phyloP scores from a whole-genome alignment of 2,797 vertebrate species.

The Varecia variegata region DNA sequence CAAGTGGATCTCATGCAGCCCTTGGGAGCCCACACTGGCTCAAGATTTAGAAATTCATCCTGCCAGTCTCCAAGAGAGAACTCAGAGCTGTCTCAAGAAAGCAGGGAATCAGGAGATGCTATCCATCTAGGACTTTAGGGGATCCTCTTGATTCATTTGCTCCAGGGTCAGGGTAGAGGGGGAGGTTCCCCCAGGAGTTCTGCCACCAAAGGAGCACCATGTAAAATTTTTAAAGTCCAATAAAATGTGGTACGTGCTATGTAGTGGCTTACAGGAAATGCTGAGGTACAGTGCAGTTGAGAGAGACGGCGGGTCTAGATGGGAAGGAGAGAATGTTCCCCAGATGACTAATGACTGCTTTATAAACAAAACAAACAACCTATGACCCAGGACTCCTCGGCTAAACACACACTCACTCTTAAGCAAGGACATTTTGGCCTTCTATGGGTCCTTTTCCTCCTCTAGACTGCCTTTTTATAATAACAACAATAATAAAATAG shows the following conservation, averaged over 20 bases:
- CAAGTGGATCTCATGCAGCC: background rate
- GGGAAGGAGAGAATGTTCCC: conserved; percentile 5
- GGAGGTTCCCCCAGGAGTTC: background rate
- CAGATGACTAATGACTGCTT: background rate
- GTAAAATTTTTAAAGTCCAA: background rate
- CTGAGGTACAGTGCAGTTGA: background rate
- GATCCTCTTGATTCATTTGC: background rate
- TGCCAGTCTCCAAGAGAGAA: background rate
- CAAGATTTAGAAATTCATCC: background rate
- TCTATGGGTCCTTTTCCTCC: conserved; percentile 7
- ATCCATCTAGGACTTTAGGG: background rate
- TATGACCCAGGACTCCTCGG: background rate
- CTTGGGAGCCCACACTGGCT: background rate
- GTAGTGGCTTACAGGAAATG: background rate
- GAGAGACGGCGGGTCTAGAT: background rate
- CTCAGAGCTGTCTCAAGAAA: background rate
- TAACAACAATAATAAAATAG: background rate
- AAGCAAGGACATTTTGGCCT: background rate
- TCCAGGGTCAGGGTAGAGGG: background rate
- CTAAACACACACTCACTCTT: background rate
- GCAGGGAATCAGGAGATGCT: background rate
- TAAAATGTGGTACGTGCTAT: background rate
- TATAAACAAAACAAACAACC: conserved; percentile 23
- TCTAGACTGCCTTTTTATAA: conserved; percentile 23
- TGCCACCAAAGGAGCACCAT: background rate